Conservation (phyloP, 2,797 vertebrate species). For the Argyrosomus regius region DNA sequence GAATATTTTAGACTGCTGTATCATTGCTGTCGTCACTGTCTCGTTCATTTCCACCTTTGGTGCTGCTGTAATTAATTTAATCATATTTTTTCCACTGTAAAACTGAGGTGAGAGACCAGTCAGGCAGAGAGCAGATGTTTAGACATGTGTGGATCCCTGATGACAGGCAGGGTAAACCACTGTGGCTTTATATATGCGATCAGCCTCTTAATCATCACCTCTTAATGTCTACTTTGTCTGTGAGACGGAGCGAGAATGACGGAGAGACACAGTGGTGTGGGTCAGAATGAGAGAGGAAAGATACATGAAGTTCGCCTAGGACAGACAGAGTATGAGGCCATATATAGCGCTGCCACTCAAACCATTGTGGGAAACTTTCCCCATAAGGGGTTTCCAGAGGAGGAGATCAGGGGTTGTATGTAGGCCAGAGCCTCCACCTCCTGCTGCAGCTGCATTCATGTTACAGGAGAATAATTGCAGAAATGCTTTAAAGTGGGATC, state of each 20-base stretch:
- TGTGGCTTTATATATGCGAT: slow-evolving; percentile 7
- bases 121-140: slow-evolving; percentile 12
- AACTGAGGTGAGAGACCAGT: slow-evolving; percentile 14
- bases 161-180: background rate
- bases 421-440: slow-evolving; percentile 54
- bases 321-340: slow-evolving; percentile 33
- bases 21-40: background rate
- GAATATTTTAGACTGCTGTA: background rate
- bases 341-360: slow-evolving; percentile 63
- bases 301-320: background rate
- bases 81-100: background rate
- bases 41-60: background rate
- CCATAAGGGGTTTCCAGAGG: slow-evolving; percentile 54
- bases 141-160: background rate
- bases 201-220: background rate
- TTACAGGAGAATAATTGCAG: slow-evolving; percentile 10
- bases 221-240: background rate
- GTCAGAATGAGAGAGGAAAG: slow-evolving; percentile 4
- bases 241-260: slow-evolving; percentile 6
- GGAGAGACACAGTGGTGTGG: background rate
- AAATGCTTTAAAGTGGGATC: slow-evolving; percentile 19
- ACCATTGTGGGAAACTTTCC: slow-evolving; percentile 25
- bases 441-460: slow-evolving; percentile 38
- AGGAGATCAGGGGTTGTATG: slow-evolving; percentile 61
- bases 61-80: background rate